phyloP scores from a whole-genome alignment of 2,797 vertebrate genomes.

The Benthosema pterotum region DNA sequence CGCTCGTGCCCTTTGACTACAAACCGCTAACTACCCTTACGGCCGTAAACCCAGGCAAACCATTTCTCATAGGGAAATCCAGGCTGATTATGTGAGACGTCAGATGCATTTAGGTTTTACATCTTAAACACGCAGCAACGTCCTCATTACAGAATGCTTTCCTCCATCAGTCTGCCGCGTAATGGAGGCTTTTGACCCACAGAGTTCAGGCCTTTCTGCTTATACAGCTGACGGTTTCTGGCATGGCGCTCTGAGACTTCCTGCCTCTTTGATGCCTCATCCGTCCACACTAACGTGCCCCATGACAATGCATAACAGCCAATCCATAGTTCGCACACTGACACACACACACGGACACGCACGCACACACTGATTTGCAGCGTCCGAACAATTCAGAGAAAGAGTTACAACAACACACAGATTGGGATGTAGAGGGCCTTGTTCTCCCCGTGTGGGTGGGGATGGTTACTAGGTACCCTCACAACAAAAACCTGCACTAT shows the following conservation, averaged over 20 bases:
- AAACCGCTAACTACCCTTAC: conserved; percentile 45
- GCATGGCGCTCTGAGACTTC: conserved; percentile 66
- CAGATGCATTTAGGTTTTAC: conserved; percentile 54
- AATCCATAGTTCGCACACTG: conserved; percentile 66
- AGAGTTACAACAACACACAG: conserved; percentile 47
- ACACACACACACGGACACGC: conserved; percentile 20
- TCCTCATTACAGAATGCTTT: conserved; percentile 56
- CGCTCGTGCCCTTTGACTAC: conserved; percentile 38
- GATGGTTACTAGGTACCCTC: no score
- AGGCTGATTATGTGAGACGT: conserved; percentile 60
- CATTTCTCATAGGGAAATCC: conserved; percentile 50
- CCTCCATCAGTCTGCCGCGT: conserved; percentile 48
- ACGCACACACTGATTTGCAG: conserved; percentile 33
- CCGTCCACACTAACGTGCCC: conserved; percentile 66
- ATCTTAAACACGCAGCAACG: conserved; percentile 53
- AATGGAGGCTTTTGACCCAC: conserved; percentile 72
- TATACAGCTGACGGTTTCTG: conserved; percentile 81
- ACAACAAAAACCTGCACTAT: no score
- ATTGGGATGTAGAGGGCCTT: conserved; percentile 3
- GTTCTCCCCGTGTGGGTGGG: no score
- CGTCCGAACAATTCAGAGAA: no score
- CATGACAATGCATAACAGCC: conserved; percentile 75
- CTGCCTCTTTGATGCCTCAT: conserved; percentile 76
- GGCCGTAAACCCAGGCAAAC: conserved; percentile 47
- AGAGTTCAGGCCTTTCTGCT: conserved; percentile 74